Percentiles rank a stretch among this genome's conserved stretches.
phyloP scores from a whole-genome alignment of 2,888 invertebrate species.

The Taphrorychus bicolor region DNA sequence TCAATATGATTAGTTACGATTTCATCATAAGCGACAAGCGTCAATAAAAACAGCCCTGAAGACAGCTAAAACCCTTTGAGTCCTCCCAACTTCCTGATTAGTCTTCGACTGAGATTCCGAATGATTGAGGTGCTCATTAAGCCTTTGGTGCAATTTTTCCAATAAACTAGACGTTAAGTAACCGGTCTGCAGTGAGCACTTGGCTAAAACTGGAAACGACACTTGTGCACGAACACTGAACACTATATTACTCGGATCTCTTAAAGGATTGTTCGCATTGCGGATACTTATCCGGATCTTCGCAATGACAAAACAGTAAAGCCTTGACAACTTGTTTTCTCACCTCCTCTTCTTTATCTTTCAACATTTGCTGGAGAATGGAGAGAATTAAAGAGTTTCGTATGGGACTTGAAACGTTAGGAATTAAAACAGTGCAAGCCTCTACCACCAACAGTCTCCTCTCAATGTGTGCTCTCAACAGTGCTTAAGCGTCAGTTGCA shows the following conservation, averaged over 20 bases:
- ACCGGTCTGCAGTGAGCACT: slow-evolving; percentile 65
- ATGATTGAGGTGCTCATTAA: slow-evolving; percentile 54
- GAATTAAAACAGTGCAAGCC: slow-evolving; percentile 70
- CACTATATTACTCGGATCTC: slow-evolving; percentile 65
- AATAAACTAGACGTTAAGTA: slow-evolving; percentile 65
- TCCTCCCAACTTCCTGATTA: slow-evolving; percentile 49
- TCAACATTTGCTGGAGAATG: slow-evolving; percentile 76
- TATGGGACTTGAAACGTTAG: slow-evolving; percentile 69
- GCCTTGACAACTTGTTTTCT: slow-evolving; percentile 68
- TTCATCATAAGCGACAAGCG: slow-evolving; percentile 55
- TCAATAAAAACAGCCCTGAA: slow-evolving; percentile 58
- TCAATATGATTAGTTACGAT: slow-evolving; percentile 53
- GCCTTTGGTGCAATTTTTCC: slow-evolving; percentile 55
- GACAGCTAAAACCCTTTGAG: slow-evolving; percentile 53
- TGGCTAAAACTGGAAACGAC: slow-evolving; percentile 69
- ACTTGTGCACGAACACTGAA: slow-evolving; percentile 63
- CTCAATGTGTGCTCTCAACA: too few species aligned
- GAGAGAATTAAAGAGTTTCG: slow-evolving; percentile 73
- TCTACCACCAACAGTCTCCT: slow-evolving; percentile 72
- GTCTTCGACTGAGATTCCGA: slow-evolving; percentile 51
- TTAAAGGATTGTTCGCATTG: slow-evolving; percentile 67
- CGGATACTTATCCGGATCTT: slow-evolving; percentile 70
- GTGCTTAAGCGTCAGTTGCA: slow-evolving; percentile 73
- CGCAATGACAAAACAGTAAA: slow-evolving; percentile 68
- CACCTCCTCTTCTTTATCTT: slow-evolving; percentile 70